Base-by-base conservation (phyloP, 2,797 vertebrate species). In the Liparis tanakae region DNA sequence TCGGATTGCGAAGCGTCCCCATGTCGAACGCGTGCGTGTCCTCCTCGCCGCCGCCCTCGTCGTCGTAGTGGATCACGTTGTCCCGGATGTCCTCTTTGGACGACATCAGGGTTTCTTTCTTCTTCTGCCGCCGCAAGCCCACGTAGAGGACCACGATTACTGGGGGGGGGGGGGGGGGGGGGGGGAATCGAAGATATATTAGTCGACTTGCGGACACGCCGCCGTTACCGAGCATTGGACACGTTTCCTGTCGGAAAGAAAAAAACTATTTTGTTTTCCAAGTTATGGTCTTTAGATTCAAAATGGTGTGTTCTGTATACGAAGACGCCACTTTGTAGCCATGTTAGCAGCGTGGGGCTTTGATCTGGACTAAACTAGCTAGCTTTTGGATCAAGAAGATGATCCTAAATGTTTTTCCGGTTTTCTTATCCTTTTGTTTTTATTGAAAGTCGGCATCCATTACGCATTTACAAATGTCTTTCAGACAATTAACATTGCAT, bases 21-120 rank as follows among this genome's bases (percentile, higher is more conserved):
- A 99, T 99, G 90, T 99, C 98, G 0, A 99, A 99, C 13, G 98
- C 98, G 63, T 99, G 98, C 1, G 98, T 99, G 92, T 99, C 98
- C 80, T 99, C 98, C 81, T 99, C 98, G 0, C 98, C 98, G 0
- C 98, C 98, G 39, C 98, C 98, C 89, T 99, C 98, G 15, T 99
- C 98, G 61, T 99, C 97, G 0, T 99, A 99, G 89, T 99, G 97
- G 87, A 99, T 99, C 50, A 99, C 97, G 1, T 99, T 99, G 87
- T 99, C 98, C 76, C 98, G 94, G 87, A 99, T 95, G 87, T 99
- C 98, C 93, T 99, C 98, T 78, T 99, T 99, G 34, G 98, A 99
- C 0, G 97, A 99, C 98, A 99, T 99, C 56, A 99, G 94, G 4
- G 96, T 98, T 80, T 98, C 97, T 80, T 99, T 99, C 83, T 98